Evolutionary conservation across 2,888 invertebrate species (phyloP).

Genomic region (Rotaria macrura): DNA sequence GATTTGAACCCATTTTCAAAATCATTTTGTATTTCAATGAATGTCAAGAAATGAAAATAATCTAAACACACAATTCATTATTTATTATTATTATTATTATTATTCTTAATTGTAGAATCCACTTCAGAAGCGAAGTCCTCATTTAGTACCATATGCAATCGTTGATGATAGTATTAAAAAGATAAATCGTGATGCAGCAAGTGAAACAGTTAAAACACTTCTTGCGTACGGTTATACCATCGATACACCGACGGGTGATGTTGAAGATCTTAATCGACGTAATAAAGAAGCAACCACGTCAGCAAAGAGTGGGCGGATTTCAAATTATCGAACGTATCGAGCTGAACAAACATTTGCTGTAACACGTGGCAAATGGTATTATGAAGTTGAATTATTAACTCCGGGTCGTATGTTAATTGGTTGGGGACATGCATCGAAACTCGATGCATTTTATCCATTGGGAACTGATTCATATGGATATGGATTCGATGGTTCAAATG

Average conservation of each 20-base stretch:
- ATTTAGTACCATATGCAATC: slow-evolving; percentile 87
- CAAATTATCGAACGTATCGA: slow-evolving; percentile 78
- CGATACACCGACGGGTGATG: slow-evolving; percentile 85
- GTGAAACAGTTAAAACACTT: slow-evolving; percentile 87
- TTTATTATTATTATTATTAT: no score
- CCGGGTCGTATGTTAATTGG: slow-evolving; percentile 93
- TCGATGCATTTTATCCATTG: not conserved
- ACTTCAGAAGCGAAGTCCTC: slow-evolving; percentile 83
- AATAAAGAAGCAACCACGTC: not conserved
- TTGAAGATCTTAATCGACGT: slow-evolving; percentile 43
- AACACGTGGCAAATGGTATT: slow-evolving; percentile 87
- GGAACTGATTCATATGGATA: slow-evolving; percentile 88
- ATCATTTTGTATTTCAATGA: no score
- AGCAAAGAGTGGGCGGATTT: slow-evolving; percentile 38
- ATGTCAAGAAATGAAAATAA: no score
- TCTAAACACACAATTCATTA: no score
- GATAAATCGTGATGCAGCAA: slow-evolving; percentile 90
- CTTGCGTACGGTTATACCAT: slow-evolving; percentile 90
- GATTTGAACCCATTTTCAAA: no score
- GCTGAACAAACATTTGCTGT: slow-evolving; percentile 94
- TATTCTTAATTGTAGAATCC: slow-evolving; percentile 59
- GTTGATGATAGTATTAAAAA: slow-evolving; percentile 96
- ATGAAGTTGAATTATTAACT: slow-evolving; percentile 91
- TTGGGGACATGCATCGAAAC: slow-evolving; percentile 61
- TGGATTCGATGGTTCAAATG: slow-evolving; percentile 70